A percentile compares a stretch with the other conserved stretches of the same genome.
Evolutionary conservation across 2,888 invertebrate genomes (phyloP).

Genomic region (Eurytoma adleriae): DNA sequence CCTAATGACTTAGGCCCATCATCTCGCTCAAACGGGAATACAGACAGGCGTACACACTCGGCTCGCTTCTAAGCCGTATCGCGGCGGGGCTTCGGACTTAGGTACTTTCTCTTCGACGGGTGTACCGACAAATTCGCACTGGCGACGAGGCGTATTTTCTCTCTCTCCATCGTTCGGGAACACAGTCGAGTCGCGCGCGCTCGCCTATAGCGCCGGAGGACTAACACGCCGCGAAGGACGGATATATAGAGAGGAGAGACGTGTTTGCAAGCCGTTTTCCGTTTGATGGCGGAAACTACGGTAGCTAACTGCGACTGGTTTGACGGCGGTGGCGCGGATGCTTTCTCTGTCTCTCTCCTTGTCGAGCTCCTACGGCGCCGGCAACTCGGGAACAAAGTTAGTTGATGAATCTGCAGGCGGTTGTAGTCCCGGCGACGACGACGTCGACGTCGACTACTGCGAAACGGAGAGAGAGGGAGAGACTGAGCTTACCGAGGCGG

Average conservation of each 20-base stretch:
- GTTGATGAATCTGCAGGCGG: slow-evolving; percentile 73
- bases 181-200: background rate
- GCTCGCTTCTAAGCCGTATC: no score
- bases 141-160: slow-evolving; percentile 8
- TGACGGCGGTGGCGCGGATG: slow-evolving; percentile 61
- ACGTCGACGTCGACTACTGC: slow-evolving; percentile 46
- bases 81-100: slow-evolving; percentile 1
- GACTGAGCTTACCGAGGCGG: slow-evolving; percentile 44
- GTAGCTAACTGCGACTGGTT: slow-evolving; percentile 73
- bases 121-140: slow-evolving; percentile 35
- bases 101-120: slow-evolving; percentile 3
- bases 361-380: slow-evolving; percentile 64
- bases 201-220: background rate
- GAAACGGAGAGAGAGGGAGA: slow-evolving; percentile 33
- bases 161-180: background rate
- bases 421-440: slow-evolving; percentile 40
- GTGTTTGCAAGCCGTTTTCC: slow-evolving; percentile 71
- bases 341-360: slow-evolving; percentile 30
- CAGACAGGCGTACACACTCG: background rate
- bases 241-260: slow-evolving; percentile 53
- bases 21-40: slow-evolving; percentile 18
- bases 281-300: slow-evolving; percentile 72
- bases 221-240: slow-evolving; percentile 3
- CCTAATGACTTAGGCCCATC: slow-evolving; percentile 45
- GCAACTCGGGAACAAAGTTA: slow-evolving; percentile 72